Conservation (phyloP, 2,113 vertebrate genomes). For the Alectura lathami region DNA sequence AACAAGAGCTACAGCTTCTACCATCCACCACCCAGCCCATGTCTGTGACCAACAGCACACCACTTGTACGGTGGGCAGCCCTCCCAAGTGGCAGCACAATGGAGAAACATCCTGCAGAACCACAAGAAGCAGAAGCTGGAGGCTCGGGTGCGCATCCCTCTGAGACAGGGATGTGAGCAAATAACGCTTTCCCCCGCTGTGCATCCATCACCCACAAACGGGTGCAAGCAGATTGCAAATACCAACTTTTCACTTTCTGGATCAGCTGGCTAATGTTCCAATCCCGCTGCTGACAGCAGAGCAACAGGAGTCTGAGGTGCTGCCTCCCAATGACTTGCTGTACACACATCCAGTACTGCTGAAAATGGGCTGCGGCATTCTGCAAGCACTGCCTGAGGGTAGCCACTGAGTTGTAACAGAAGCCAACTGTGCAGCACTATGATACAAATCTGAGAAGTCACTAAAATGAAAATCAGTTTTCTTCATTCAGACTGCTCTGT, state of each 20-base stretch:
- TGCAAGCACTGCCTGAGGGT: not conserved
- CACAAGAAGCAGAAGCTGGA: not conserved
- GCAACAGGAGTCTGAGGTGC: not conserved
- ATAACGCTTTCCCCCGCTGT: not conserved
- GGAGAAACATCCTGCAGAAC: not conserved
- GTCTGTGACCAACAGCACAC: not conserved
- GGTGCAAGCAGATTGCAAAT: not conserved
- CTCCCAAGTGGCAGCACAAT: not conserved
- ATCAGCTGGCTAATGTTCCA: not conserved
- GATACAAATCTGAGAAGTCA: not conserved
- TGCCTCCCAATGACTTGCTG: not conserved
- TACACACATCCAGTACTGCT: fast-evolving
- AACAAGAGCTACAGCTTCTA: not conserved
- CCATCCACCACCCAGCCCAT: fast-evolving
- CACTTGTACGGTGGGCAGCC: fast-evolving
- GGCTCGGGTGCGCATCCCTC: not conserved
- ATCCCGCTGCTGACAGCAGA: not conserved
- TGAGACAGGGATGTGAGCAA: fast-evolving
- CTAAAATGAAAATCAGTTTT: not conserved
- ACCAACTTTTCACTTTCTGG: not conserved
- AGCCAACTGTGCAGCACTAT: fast-evolving
- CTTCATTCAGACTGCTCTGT: not conserved
- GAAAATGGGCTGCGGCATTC: fast-evolving
- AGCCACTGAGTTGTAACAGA: not conserved
- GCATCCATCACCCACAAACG: not conserved